Percentiles rank a stretch among this genome's conserved stretches.
These are phyloP conservation scores for Caenorhabditis wallacei DNA, from an alignment of 2,888 invertebrate species.

Conservation along the genomic window DNA sequence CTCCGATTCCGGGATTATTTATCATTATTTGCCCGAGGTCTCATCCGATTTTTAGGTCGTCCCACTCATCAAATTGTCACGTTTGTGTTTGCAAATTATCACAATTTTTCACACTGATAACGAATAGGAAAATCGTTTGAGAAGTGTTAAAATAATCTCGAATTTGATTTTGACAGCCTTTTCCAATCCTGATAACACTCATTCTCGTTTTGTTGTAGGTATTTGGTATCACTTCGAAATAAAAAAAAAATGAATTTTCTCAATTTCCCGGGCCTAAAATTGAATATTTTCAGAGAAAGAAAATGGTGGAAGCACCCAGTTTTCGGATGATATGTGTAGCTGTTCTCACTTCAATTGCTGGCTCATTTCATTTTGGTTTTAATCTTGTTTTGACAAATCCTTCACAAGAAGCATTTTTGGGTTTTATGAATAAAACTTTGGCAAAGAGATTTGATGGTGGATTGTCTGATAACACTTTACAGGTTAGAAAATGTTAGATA, in stretches of 20 bases:
- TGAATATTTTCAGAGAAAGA: background rate
- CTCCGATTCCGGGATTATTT: slow-evolving; percentile 30
- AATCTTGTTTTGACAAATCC: slow-evolving; percentile 79
- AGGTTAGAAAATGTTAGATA: slow-evolving; percentile 31
- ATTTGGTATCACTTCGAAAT: background rate
- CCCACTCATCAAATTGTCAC: slow-evolving; percentile 56
- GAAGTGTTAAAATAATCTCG: slow-evolving; percentile 59
- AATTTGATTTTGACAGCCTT: slow-evolving; percentile 35
- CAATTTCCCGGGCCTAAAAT: slow-evolving; percentile 15
- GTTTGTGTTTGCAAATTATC: slow-evolving; percentile 47
- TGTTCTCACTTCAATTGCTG: slow-evolving; percentile 71
- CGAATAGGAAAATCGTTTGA: slow-evolving; percentile 13
- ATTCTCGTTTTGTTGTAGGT: slow-evolving; percentile 18
- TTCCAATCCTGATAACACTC: slow-evolving; percentile 49
- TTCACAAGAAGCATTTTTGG: slow-evolving; percentile 74
- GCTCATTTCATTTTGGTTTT: slow-evolving; percentile 78
- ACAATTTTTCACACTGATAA: slow-evolving; percentile 40
- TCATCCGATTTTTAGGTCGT: slow-evolving; percentile 17
- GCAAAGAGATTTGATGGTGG: slow-evolving; percentile 62
- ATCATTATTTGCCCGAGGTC: slow-evolving; percentile 5
- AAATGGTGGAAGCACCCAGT: slow-evolving; percentile 60
- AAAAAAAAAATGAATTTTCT: slow-evolving; percentile 3
- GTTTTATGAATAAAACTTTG: slow-evolving; percentile 73
- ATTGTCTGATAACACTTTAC: slow-evolving; percentile 55
- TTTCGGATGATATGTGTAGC: slow-evolving; percentile 69